Base-by-base conservation (phyloP, 2,797 vertebrate species). In the Pangasius djambal region DNA sequence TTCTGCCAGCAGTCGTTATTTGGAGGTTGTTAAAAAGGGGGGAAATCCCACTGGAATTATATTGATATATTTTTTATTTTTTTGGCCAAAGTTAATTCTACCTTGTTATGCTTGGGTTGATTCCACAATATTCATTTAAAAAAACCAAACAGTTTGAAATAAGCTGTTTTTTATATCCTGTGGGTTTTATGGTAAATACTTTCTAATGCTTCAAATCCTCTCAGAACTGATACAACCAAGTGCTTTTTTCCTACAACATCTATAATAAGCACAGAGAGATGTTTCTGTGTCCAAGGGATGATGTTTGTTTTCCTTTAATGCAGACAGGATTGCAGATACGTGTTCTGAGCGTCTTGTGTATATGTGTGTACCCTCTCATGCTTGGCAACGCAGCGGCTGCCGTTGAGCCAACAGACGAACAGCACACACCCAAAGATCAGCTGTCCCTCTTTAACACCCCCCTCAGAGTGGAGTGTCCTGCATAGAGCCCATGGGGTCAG, bases 311-410 rank as follows among this genome's bases (percentile, higher is more conserved):
- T 88, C 92, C 89, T 94, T 93, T 91, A 93, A 93, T 91, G 85
- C 92, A 92, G 92, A 92, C 86, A 88, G 92, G 91, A 91, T 93
- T 91, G 92, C 78, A 86, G 91, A 93, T 91, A 92, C 93, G 91
- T 90, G 92, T 94, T 87, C 81, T 40, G 89, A 92, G 92, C 94
- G 92, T 91, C 92, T 90, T 70, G 88, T 86, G 89, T 95, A 93
- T 88, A 91, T 86, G 88, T 93, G 91, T 95, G 93, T 95, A 90
- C 95, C 91, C 89, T 90, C 91, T 90, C 92, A 87, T 94, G 92
- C 94, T 95, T 95, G 95, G 95, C 94, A 95, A 95, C 92, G 1
- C 89, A 94, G 93, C 94, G 95, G 93, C 93, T 95, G 94, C 90
- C 88, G 92, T 93, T 94, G 59, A 86, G 91, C 91, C 89, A 90